Conservation (phyloP, 2,797 vertebrate species). For the Sarcoramphus papa region DNA sequence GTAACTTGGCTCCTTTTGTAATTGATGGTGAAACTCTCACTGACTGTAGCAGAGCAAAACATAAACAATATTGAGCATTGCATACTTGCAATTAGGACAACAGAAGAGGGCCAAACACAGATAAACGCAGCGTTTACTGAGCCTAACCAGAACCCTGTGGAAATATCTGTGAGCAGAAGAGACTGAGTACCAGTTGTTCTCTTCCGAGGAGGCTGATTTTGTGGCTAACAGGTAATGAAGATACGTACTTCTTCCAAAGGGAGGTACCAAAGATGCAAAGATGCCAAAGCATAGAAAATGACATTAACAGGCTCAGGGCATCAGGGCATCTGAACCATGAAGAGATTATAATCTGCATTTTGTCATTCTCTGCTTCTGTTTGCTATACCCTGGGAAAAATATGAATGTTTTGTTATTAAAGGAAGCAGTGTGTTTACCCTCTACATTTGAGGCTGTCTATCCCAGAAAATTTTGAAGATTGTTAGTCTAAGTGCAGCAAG, state of each 20-base stretch:
- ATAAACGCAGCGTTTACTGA: not conserved
- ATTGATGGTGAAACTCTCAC: not conserved
- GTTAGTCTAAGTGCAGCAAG: not conserved
- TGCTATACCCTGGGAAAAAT: not conserved
- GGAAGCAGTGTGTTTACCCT: not conserved
- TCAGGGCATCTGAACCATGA: not conserved
- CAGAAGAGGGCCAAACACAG: not conserved
- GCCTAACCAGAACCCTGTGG: not conserved
- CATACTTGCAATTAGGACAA: not conserved
- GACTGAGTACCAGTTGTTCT: not conserved
- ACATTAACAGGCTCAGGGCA: not conserved
- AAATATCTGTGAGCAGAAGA: not conserved
- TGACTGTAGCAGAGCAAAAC: not conserved
- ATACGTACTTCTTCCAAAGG: not conserved
- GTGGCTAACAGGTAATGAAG: not conserved
- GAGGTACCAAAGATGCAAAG: not conserved
- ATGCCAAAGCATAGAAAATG: not conserved
- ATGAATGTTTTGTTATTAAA: slow-evolving; percentile 11
- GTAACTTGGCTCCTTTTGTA: not conserved
- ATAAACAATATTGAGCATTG: not conserved
- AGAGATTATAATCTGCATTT: not conserved
- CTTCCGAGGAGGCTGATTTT: not conserved
- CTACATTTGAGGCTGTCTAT: not conserved
- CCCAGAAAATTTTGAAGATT: not conserved
- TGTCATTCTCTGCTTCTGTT: slow-evolving; percentile 33